Percentiles rank a stretch among this genome's conserved stretches.
Evolutionary conservation across 2,113 vertebrate genomes (phyloP).

Genomic region (Triplophysa dalaica): DNA sequence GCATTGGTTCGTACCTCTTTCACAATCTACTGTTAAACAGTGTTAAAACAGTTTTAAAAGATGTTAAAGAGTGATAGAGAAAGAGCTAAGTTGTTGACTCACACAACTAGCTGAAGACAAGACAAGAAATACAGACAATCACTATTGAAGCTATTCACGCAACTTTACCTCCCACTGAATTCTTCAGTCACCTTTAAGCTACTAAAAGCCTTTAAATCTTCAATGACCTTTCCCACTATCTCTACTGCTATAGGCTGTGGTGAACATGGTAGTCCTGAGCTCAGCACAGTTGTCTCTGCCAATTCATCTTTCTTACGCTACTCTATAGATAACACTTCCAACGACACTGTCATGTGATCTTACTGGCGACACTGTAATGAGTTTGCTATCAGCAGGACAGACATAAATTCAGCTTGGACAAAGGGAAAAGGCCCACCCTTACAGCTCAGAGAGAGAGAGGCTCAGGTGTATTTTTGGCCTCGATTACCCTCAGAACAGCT

Average conservation of each 20-base stretch:
- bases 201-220: constrained; percentile 8
- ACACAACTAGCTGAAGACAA: too few species aligned
- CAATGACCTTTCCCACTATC: background rate
- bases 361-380: constrained; percentile 26
- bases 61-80: too few species aligned
- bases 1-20: too few species aligned
- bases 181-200: constrained; percentile 1
- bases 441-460: background rate
- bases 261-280: constrained; percentile 24
- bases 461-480: constrained; percentile 10
- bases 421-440: constrained; percentile 38
- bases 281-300: constrained; percentile 32
- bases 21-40: too few species aligned
- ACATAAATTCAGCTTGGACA: constrained; percentile 6
- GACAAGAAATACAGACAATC: too few species aligned
- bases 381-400: constrained; percentile 21
- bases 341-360: constrained; percentile 11
- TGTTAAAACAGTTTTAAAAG: too few species aligned
- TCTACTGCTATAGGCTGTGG: background rate
- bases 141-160: background rate
- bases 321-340: background rate
- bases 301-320: constrained; percentile 29
- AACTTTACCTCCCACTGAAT: background rate
- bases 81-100: too few species aligned
- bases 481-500: background rate